These are phyloP conservation scores for Poeciliopsis occidentalis DNA, from an alignment of 2,113 vertebrate genomes.

Conservation along the genomic window DNA sequence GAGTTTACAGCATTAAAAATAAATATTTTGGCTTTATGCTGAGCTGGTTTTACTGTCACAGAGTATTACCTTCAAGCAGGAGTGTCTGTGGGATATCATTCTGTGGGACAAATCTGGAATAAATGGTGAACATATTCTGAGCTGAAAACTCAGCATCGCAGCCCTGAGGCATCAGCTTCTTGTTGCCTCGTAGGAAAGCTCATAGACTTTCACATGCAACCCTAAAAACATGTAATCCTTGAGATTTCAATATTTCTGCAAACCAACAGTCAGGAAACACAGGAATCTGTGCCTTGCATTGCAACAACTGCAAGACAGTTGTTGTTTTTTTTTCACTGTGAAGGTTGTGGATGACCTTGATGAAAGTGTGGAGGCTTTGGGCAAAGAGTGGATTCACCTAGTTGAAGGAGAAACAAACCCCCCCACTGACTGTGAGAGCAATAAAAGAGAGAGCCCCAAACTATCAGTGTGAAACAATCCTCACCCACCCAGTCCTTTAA, in stretches of 20 bases:
- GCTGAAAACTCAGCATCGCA: background rate
- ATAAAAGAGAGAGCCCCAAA: conserved; percentile 21
- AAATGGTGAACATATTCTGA: background rate
- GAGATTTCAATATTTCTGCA: background rate
- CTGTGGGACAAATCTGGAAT: background rate
- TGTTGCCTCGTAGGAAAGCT: background rate
- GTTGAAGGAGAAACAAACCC: conserved; percentile 43
- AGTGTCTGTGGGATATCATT: background rate
- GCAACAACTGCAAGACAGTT: no score
- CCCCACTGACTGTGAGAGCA: conserved; percentile 6
- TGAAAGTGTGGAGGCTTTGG: no score
- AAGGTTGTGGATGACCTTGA: no score
- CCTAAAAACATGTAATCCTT: background rate
- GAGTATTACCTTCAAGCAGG: background rate
- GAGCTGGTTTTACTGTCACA: background rate
- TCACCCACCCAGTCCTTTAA: conserved; percentile 2
- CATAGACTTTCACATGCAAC: conserved; percentile 3
- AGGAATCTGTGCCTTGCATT: background rate
- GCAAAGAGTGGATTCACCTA: conserved; percentile 44
- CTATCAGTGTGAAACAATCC: conserved; percentile 25
- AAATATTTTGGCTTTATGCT: background rate
- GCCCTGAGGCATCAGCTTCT: background rate
- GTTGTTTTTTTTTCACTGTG: no score
- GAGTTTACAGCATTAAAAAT: conserved; percentile 5
- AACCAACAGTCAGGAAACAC: no score